Conservation (phyloP, 1,140 invertebrate species). For the Zaprionus vittiger region DNA sequence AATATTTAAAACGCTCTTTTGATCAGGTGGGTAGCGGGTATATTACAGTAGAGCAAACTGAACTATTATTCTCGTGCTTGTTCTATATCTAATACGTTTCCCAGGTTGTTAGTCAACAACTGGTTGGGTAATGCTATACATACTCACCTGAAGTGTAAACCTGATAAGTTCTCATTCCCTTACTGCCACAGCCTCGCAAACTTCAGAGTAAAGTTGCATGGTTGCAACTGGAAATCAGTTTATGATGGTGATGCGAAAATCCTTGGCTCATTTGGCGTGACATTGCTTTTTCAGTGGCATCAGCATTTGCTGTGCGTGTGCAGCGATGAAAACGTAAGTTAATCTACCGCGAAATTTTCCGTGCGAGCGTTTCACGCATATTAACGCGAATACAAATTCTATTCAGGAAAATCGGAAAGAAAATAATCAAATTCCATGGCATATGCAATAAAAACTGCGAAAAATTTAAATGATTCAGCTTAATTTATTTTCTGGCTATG, state of each 20-base stretch:
- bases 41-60: too few species aligned
- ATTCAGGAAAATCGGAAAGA: background rate
- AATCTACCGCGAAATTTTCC: slow-evolving; percentile 11
- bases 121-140: too few species aligned
- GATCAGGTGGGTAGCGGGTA: too few species aligned
- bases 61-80: too few species aligned
- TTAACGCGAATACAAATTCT: background rate
- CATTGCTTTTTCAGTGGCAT: background rate
- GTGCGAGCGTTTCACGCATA: slow-evolving; percentile 5
- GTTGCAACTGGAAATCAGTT: background rate
- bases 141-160: background rate
- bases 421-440: background rate
- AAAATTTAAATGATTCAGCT: slow-evolving; percentile 11
- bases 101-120: too few species aligned
- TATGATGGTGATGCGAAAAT: background rate
- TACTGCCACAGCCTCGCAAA: background rate
- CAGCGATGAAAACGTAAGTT: slow-evolving; percentile 3
- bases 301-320: background rate
- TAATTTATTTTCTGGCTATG: background rate
- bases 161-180: background rate
- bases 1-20: too few species aligned
- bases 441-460: background rate
- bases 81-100: too few species aligned
- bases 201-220: background rate
- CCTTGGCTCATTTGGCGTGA: slow-evolving; percentile 3